Percentiles rank a stretch among this genome's conserved stretches.
phyloP scores from a whole-genome alignment of 2,888 invertebrate species.

The Dasypogon diadema region DNA sequence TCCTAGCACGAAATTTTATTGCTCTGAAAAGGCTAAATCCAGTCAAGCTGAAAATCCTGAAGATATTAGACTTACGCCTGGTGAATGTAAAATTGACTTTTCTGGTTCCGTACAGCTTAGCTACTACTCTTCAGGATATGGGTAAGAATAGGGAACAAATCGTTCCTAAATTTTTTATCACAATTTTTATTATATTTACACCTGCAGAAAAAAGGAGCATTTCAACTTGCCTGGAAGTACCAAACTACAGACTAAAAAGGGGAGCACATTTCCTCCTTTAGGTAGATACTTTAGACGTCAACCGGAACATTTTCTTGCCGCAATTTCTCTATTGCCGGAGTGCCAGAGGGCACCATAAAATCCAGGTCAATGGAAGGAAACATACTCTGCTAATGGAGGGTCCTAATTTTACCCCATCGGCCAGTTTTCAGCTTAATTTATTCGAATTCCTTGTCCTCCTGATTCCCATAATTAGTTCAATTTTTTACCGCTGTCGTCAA shows the following conservation, averaged over 20 bases:
- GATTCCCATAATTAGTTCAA: slow-evolving; percentile 26
- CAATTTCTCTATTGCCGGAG: background rate
- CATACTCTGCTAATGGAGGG: slow-evolving; percentile 29
- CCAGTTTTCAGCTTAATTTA: slow-evolving; percentile 39
- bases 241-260: background rate
- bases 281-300: slow-evolving; percentile 9
- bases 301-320: slow-evolving; percentile 10
- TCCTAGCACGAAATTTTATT: slow-evolving; percentile 1
- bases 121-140: background rate
- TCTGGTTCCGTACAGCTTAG: background rate
- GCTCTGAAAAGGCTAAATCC: slow-evolving; percentile 34
- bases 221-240: background rate
- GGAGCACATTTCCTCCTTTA: slow-evolving; percentile 14
- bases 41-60: slow-evolving; percentile 38
- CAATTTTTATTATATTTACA: slow-evolving; percentile 44
- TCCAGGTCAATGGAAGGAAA: slow-evolving; percentile 40
- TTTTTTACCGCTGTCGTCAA: slow-evolving; percentile 25
- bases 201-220: slow-evolving; percentile 7
- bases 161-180: slow-evolving; percentile 47
- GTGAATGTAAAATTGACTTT: slow-evolving; percentile 42
- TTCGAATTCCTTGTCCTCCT: slow-evolving; percentile 1
- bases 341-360: slow-evolving; percentile 25
- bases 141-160: slow-evolving; percentile 35
- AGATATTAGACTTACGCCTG: slow-evolving; percentile 37
- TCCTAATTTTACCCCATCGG: slow-evolving; percentile 20